Base-by-base conservation (phyloP, 2,113 vertebrate genomes). In the Macquaria australasica region DNA sequence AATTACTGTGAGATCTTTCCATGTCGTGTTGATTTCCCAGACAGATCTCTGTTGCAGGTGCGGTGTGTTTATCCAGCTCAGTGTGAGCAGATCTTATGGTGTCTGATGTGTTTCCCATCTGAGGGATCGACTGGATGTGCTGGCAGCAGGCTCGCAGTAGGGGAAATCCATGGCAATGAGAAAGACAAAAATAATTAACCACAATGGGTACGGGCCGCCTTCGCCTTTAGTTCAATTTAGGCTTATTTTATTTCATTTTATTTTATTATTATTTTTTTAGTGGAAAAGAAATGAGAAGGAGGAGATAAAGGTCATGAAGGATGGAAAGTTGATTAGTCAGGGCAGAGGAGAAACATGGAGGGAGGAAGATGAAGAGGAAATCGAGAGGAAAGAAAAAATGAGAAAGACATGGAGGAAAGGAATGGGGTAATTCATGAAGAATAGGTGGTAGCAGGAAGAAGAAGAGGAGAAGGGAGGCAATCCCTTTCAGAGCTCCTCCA, bases 91-190 rank as follows among this genome's bases (percentile, higher is more conserved):
- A 63, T 84, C 80, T 84, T 31, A 79, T 43, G 20, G 48, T 28
- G 86, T 73, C 86, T 88, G 86, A 93, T 91, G 77, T 34, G 21
- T 87, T 91, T 86, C 81, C 90, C 84, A 89, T 81, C 83, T 89
- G 92, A 89, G 66, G 79, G 41, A 81, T 62, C 3, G 43, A 76
- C 67, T 73, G 70, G 50, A 56, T 34, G 74, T 56, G 43, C 62
- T 83, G 68, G 82, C 79, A 62, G 50, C 67, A 77, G 81, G 86
- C 86, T 72, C 45, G 21, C 77, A 75, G 39, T 8, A 6, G 73
- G 81, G 83, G 68, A 86, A 86, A 75, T 79, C 59, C 23, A 1
- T 41, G 62, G 66, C 74, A 80, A 77, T 55, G 58, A 74, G 37
- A 78, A 82, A 88, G 83, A 73, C 48, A 71, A 79, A 83, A 84